Conservation (phyloP, 2,113 vertebrate genomes). For the Pachyramphus minor region DNA sequence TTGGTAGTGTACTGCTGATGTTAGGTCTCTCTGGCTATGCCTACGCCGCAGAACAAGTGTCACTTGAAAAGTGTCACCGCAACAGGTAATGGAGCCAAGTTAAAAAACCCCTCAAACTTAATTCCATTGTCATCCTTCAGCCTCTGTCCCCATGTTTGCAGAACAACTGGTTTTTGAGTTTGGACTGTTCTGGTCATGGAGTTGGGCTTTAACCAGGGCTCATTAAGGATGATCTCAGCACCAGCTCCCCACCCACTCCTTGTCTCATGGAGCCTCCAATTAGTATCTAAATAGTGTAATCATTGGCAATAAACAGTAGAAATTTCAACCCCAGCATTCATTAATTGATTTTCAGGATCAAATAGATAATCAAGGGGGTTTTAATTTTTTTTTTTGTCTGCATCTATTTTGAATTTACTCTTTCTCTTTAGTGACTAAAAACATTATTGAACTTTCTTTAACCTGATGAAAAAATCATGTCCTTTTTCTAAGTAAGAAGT, state of each 20-base stretch:
- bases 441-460: slow-evolving; percentile 29
- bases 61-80: neutral
- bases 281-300: neutral
- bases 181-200: fast-evolving
- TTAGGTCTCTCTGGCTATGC: neutral
- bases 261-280: neutral
- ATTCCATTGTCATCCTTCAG: neutral
- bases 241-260: neutral
- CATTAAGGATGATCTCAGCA: neutral
- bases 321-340: neutral
- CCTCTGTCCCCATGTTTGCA: neutral
- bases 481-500: slow-evolving; percentile 24
- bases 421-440: slow-evolving; percentile 14
- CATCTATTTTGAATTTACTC: slow-evolving; percentile 23
- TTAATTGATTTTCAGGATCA: neutral
- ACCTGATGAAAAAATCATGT: slow-evolving; percentile 60
- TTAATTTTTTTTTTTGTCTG: neutral
- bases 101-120: neutral
- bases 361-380: neutral
- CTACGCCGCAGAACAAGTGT: neutral
- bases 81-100: fast-evolving
- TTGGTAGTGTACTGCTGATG: too few relatives aligned
- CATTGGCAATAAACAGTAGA: neutral
- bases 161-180: neutral
- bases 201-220: neutral